Conservation (phyloP, 2,888 invertebrate genomes). For the Elegia similella region DNA sequence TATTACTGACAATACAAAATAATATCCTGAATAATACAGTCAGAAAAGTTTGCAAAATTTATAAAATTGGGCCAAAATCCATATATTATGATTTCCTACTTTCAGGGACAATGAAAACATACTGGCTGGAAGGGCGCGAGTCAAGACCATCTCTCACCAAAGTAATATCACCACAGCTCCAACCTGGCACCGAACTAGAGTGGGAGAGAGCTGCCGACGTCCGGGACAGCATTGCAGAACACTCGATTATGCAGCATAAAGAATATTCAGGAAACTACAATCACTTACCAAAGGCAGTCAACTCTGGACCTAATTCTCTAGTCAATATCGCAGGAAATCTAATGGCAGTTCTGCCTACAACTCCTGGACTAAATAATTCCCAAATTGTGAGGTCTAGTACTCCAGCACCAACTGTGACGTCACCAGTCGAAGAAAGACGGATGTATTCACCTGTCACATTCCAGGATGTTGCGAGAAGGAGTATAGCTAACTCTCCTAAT, state of each 20-base stretch:
- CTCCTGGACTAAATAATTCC: conserved; percentile 34
- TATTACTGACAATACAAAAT: no score
- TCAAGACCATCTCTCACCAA: conserved; percentile 81
- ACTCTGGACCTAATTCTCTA: conserved; percentile 50
- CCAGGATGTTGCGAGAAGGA: conserved; percentile 90
- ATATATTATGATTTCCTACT: background rate
- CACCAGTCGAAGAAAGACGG: conserved; percentile 83
- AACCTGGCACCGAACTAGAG: conserved; percentile 64
- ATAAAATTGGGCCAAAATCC: background rate
- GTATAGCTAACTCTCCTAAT: conserved; percentile 88
- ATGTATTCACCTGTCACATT: conserved; percentile 93
- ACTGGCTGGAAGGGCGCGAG: conserved; percentile 90
- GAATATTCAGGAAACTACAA: conserved; percentile 39
- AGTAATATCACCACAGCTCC: conserved; percentile 64
- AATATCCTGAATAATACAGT: no score
- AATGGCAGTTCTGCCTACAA: conserved; percentile 36
- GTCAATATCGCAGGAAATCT: conserved; percentile 39
- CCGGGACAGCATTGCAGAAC: conserved; percentile 70
- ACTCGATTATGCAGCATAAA: conserved; percentile 62
- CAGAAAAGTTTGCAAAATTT: background rate
- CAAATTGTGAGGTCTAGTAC: conserved; percentile 32
- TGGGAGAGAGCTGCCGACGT: conserved; percentile 73
- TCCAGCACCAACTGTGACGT: conserved; percentile 49
- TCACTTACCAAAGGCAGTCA: conserved; percentile 46
- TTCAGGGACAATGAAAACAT: conserved; percentile 92